Conservation (phyloP, 2,797 vertebrate genomes). For the Tamandua tetradactyla region DNA sequence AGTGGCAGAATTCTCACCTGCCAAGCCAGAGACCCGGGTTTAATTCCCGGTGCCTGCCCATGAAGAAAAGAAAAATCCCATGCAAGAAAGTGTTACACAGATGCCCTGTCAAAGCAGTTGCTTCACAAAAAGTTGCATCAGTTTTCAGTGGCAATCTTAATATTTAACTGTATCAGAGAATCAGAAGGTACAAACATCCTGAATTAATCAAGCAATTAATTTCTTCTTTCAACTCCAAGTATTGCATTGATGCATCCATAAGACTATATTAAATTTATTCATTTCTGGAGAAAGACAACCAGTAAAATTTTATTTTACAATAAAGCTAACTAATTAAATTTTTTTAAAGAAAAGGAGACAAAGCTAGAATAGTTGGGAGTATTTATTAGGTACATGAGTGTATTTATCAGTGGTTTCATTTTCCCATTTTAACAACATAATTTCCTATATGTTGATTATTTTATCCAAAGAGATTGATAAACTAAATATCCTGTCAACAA, state of each 20-base stretch:
- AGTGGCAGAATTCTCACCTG: too few relatives aligned
- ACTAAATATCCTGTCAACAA: background rate
- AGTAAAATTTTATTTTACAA: background rate
- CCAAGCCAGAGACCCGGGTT: too few relatives aligned
- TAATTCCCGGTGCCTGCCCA: too few relatives aligned
- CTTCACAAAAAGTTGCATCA: background rate
- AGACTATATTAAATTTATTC: background rate
- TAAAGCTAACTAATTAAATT: background rate
- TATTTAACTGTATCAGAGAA: background rate
- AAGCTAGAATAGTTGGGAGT: background rate
- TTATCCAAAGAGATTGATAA: background rate
- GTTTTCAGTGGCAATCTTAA: background rate
- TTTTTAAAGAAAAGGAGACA: background rate
- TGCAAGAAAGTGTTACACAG: conserved; percentile 35
- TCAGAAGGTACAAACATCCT: background rate
- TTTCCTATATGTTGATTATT: background rate
- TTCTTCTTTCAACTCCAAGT: background rate
- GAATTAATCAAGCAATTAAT: background rate
- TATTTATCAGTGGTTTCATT: background rate
- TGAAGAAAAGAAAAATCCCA: too few relatives aligned
- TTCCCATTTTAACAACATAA: background rate
- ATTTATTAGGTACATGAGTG: background rate
- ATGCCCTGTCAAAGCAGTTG: background rate
- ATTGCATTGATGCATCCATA: background rate
- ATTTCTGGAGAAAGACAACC: background rate